Evolutionary conservation across 2,113 vertebrate species (phyloP).

Genomic region (Apistogramma diplotaenia): DNA sequence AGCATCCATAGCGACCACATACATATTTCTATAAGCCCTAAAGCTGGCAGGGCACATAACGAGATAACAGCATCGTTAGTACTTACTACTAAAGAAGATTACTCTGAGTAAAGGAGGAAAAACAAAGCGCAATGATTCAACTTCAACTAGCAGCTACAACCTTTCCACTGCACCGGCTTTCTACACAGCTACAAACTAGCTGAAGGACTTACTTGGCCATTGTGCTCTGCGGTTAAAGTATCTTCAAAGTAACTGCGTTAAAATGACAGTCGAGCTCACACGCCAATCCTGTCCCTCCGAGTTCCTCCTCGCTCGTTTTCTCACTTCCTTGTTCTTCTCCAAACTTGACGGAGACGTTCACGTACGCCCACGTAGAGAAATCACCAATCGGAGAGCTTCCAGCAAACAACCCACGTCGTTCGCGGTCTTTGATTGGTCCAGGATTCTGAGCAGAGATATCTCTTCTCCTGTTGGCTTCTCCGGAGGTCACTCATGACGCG

Average conservation of each 20-base stretch:
- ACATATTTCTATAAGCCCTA: not conserved
- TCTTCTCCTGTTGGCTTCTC: slow-evolving; percentile 24
- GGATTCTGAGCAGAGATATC: slow-evolving; percentile 58
- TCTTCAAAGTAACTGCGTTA: not conserved
- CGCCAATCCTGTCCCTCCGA: not conserved
- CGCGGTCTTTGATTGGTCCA: slow-evolving; percentile 59
- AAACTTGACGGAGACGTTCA: not conserved
- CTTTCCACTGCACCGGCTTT: accelerated
- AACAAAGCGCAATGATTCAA: not conserved
- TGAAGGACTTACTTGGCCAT: slow-evolving; percentile 76
- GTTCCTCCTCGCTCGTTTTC: slow-evolving; percentile 7
- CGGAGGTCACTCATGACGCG: not conserved
- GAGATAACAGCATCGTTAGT: not conserved
- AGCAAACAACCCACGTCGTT: not conserved
- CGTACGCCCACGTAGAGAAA: not conserved
- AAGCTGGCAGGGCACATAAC: not conserved
- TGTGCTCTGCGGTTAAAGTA: not conserved
- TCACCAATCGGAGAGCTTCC: slow-evolving; percentile 32
- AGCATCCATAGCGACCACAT: not conserved
- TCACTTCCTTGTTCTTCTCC: slow-evolving; percentile 66
- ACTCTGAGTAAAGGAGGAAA: not conserved
- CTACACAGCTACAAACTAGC: not conserved
- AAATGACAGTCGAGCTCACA: slow-evolving; percentile 16
- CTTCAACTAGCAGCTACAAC: not conserved
- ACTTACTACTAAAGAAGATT: not conserved